phyloP scores from a whole-genome alignment of 1,140 invertebrate species.

The Hyles vespertilio region DNA sequence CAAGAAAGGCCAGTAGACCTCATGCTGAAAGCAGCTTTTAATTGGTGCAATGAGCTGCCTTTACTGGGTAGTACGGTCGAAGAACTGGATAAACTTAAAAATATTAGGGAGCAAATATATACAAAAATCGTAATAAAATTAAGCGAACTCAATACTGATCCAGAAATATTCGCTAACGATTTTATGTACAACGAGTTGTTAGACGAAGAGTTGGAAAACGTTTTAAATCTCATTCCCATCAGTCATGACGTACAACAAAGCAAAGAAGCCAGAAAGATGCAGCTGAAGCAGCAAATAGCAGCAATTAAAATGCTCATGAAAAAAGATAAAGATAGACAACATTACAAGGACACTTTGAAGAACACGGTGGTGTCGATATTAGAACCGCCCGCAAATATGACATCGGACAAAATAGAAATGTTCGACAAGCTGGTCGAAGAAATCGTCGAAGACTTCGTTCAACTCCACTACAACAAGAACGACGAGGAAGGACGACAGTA shows the following conservation, averaged over 20 bases:
- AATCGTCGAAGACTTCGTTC: constrained; percentile 40
- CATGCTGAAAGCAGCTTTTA: constrained; percentile 32
- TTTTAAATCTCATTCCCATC: constrained; percentile 24
- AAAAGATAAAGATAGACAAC: constrained; percentile 28
- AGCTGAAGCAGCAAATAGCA: constrained; percentile 28
- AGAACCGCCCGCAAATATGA: constrained; percentile 14
- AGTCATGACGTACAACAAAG: constrained; percentile 20
- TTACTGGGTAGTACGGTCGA: constrained; percentile 16
- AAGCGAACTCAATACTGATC: constrained; percentile 37
- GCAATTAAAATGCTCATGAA: constrained; percentile 33
- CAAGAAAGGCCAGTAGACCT: constrained; percentile 6
- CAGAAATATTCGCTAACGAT: constrained; percentile 34
- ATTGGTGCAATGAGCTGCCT: constrained; percentile 36
- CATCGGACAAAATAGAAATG: constrained; percentile 10
- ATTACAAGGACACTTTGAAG: constrained; percentile 40
- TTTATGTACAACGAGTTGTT: constrained; percentile 28
- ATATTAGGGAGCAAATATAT: constrained; percentile 28
- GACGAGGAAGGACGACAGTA: constrained; percentile 28
- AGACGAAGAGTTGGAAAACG: constrained; percentile 34
- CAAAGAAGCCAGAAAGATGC: constrained; percentile 24
- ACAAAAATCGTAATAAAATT: constrained; percentile 45
- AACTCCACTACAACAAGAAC: constrained; percentile 27
- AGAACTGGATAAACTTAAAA: constrained; percentile 19
- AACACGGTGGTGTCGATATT: constrained; percentile 28
- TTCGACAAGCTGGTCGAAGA: constrained; percentile 29